These are phyloP conservation scores for Proisotoma minuta DNA, from an alignment of 2,888 invertebrate genomes.

Conservation along the genomic window DNA sequence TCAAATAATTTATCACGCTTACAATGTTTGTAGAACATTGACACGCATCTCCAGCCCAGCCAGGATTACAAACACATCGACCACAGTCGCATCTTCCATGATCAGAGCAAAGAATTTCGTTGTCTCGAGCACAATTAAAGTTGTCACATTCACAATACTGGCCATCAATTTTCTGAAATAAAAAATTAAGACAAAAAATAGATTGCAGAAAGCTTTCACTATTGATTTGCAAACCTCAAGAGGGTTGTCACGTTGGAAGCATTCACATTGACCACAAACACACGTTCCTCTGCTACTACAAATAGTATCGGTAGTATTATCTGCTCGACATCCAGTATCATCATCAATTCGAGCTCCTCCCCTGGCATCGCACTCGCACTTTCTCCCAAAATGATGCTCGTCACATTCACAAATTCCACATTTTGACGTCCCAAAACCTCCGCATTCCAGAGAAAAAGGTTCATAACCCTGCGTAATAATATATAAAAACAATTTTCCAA, in stretches of 20 bases:
- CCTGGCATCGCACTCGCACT: slow-evolving; percentile 48
- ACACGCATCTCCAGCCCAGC: slow-evolving; percentile 30
- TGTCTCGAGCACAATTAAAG: slow-evolving; percentile 17
- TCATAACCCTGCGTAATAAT: not conserved
- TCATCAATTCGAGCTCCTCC: slow-evolving; percentile 13
- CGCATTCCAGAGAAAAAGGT: slow-evolving; percentile 23
- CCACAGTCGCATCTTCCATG: slow-evolving; percentile 39
- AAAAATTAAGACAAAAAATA: not conserved
- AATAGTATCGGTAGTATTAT: slow-evolving; percentile 26
- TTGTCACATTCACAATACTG: slow-evolving; percentile 35
- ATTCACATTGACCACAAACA: slow-evolving; percentile 52
- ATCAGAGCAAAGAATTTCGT: slow-evolving; percentile 23
- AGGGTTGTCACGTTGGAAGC: slow-evolving; percentile 45
- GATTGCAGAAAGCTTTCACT: not conserved
- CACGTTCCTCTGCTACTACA: slow-evolving; percentile 31
- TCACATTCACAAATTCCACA: slow-evolving; percentile 51
- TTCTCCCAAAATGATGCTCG: slow-evolving; percentile 50
- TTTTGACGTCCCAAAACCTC: slow-evolving; percentile 12
- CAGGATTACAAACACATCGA: slow-evolving; percentile 29
- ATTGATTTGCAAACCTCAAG: slow-evolving; percentile 3
- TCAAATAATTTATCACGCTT: slow-evolving; percentile 1
- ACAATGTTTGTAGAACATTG: slow-evolving; percentile 26
- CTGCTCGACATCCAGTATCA: slow-evolving; percentile 16
- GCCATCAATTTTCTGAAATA: slow-evolving; percentile 22
- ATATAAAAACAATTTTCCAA: not conserved